These are phyloP conservation scores for Chloroceryle inda DNA, from an alignment of 2,797 vertebrate genomes.

Conservation along the genomic window DNA sequence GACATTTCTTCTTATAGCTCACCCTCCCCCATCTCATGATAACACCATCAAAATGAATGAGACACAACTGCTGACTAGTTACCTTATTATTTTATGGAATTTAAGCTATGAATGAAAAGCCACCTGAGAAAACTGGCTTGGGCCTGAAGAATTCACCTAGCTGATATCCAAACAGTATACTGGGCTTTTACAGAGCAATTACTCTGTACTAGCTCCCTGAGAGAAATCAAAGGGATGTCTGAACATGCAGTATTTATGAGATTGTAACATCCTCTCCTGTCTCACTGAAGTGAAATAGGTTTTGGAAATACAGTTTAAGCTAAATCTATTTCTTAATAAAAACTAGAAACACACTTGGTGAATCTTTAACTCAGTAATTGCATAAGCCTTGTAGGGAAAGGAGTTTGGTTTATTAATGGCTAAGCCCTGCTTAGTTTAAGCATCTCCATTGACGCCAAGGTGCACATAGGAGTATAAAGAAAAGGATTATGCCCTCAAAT, in stretches of 20 bases:
- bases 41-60: neutral
- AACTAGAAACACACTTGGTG: neutral
- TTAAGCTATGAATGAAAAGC: slow-evolving; percentile 13
- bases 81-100: neutral
- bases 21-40: neutral
- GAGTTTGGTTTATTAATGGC: neutral
- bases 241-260: slow-evolving; percentile 29
- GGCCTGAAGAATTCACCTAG: neutral
- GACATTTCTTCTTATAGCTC: neutral
- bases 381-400: neutral
- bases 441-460: neutral
- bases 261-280: neutral
- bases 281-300: neutral
- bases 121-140: neutral
- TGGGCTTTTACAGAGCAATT: neutral
- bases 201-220: neutral
- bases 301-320: slow-evolving; percentile 18
- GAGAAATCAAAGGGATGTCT: slow-evolving; percentile 29
- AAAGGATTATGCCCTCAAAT: neutral
- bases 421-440: neutral
- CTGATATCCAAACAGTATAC: neutral
- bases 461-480: neutral
- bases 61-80: neutral
- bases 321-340: slow-evolving; percentile 34
- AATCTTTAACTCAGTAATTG: neutral